Evolutionary conservation across 2,797 vertebrate species (phyloP), one percentile per base, ranked within the genome.

Genomic region (Myripristis murdjan): DNA sequence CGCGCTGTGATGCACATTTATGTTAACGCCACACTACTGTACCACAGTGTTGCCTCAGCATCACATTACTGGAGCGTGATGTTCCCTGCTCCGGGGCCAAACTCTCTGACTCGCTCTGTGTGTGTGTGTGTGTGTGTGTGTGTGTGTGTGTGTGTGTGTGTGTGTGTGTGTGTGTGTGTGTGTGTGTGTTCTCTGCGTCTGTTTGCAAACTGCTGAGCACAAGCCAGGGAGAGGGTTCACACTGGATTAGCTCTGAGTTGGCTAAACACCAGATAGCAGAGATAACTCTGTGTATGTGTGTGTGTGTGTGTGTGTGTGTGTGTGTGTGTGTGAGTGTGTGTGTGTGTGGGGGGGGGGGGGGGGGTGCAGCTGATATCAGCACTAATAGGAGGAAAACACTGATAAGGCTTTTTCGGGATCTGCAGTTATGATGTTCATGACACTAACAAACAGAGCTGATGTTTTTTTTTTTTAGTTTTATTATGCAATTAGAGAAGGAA

Each of bases 51-150:
- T 84, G 85, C 87, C 79, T 78, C 79, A 75, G 90, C 91, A 89
- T 92, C 90, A 90, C 87, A 91, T 92, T 93, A 93, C 91, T 91
- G 87, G 91, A 92, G 92, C 92, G 81, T 91, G 90, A 92, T 91
- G 89, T 92, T 92, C 90, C 82, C 81, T 81, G 90, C 92, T 91
- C 70, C 73, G 48, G 90, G 90, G 90, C 85, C 86, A 84, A 87
- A 87, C 82, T 84, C 76, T 70, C 73, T 77, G 70, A 81, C 57
- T 86, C 58, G 41, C 39, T 73, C 37, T 60, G 46, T 56, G 49
- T 72, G 63, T 79, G 63, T 81, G 59, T 79, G 48, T 79, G 43
- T 68, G 55, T 73, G 69, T 82, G 49, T 70, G 70, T 81, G 67
- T 82, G 67, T 82, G 72, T 49, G 61, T 69, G 67, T 75, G 64